Evolutionary conservation across 2,888 invertebrate species (phyloP).

Genomic region (Clepsis dumicolana): DNA sequence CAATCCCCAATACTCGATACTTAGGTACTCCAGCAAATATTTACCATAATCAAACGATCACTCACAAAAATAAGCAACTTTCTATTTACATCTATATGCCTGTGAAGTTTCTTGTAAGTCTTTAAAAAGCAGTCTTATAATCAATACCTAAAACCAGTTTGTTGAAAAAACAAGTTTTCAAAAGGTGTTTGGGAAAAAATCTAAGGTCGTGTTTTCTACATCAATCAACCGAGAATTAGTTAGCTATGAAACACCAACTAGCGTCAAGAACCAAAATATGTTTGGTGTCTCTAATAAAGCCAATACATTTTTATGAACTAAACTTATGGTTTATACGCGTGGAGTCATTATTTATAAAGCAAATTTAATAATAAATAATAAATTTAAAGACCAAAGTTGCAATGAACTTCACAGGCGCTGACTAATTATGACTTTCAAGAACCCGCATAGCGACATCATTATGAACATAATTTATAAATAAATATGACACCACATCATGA

Average conservation of each 20-base stretch:
- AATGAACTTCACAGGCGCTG: background rate
- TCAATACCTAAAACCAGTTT: background rate
- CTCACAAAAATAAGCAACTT: background rate
- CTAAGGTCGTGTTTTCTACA: background rate
- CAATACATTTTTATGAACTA: too few relatives aligned
- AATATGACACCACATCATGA: background rate
- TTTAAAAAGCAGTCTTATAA: background rate
- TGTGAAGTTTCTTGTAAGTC: constrained; percentile 3
- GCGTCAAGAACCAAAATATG: background rate
- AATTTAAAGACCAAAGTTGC: background rate
- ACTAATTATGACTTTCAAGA: background rate
- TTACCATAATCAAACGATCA: background rate
- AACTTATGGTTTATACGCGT: too few relatives aligned
- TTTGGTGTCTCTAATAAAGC: background rate
- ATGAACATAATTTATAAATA: background rate
- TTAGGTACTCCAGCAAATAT: background rate
- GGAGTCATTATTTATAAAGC: too few relatives aligned
- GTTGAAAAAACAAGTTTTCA: background rate
- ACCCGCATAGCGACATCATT: background rate
- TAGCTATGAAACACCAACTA: too few relatives aligned
- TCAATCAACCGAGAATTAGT: background rate
- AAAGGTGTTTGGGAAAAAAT: background rate
- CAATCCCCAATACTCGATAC: background rate
- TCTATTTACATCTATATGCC: background rate
- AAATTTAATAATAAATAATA: too few relatives aligned